Base-by-base conservation (phyloP, 2,888 invertebrate genomes). In the Pachymerium ferrugineum region DNA sequence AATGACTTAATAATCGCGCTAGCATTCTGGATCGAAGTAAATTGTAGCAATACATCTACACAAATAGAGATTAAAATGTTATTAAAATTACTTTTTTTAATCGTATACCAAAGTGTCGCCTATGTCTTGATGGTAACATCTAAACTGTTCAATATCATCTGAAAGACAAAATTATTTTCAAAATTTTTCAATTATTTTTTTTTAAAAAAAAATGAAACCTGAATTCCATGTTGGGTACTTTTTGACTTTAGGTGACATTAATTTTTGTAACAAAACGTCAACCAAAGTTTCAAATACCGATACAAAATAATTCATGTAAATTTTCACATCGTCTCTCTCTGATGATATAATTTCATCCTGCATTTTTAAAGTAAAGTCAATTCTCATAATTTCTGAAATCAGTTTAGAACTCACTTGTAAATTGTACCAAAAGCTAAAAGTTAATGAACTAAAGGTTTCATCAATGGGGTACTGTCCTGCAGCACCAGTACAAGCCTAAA, bases 381-480 rank as follows among this genome's bases (percentile, higher is more conserved):
- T 71, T 42, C 3, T 33, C 0, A 33, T 1, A 33, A 19, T 70
- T n/a, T 25, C 16, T 33, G 29, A 70, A 29, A 22, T n/a, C n/a
- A n/a, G n/a, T n/a, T n/a, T n/a, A n/a, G n/a, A 2, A 25, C 14
- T 82, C 80, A 91, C 92, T 86, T 96, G 95, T 73, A 96, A 83
- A 74, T 91, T 89, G 81, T 93, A 96, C 96, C 96, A 96, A 82
- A 95, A 93, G 2, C 92, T 91, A 83, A 95, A 90, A 0, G 93
- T 88, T 77, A 94, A 86, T 75, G 89, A 91, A 80, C 94, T 95
- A 76, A 91, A 88, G 0, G 89, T 90, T 83, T 96, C 97, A 80
- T 96, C 92, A 3, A 90, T 86, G 0, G 95, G 95, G 84, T 92
- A 96, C 77, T 90, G 87, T 0, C 95, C 95, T 8, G 90, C 88